Evolutionary conservation across 2,888 invertebrate species (phyloP).

Genomic region (Cryptophagus acutangulus): DNA sequence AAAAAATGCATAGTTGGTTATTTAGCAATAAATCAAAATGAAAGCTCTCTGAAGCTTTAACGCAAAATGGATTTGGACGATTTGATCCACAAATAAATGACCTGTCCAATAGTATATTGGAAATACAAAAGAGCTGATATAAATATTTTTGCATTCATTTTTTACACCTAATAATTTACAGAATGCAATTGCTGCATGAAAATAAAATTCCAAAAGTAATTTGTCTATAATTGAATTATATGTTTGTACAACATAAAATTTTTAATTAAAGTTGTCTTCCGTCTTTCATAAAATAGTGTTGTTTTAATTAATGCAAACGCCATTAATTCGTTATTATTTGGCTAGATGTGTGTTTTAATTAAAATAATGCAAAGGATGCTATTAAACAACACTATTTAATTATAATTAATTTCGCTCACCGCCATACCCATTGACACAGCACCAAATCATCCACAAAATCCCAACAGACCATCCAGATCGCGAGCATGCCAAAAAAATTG

Average conservation of each 20-base stretch:
- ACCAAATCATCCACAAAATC: slow-evolving; percentile 52
- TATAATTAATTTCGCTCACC: slow-evolving; percentile 32
- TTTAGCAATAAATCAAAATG: slow-evolving; percentile 7
- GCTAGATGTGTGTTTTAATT: no score
- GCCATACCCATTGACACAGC: slow-evolving; percentile 51
- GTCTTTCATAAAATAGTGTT: no score
- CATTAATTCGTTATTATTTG: no score
- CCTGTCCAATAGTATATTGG: slow-evolving; percentile 6
- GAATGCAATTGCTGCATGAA: no score
- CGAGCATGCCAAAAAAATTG: slow-evolving; percentile 46
- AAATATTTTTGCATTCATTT: neutral
- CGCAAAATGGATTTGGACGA: slow-evolving; percentile 6
- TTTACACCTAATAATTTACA: neutral
- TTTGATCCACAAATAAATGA: slow-evolving; percentile 6
- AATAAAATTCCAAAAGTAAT: no score
- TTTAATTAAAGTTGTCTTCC: no score
- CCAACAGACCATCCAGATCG: slow-evolving; percentile 49
- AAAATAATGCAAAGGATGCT: no score
- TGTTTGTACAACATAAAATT: no score
- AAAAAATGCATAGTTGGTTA: no score
- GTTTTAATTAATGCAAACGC: no score
- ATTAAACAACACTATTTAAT: no score
- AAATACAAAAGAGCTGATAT: neutral
- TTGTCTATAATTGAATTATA: no score
- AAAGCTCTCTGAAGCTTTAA: neutral